A percentile compares a stretch with the other conserved stretches of the same genome.
Evolutionary conservation across 1,140 invertebrate genomes (phyloP).

Genomic region (Saccostrea glomerata): DNA sequence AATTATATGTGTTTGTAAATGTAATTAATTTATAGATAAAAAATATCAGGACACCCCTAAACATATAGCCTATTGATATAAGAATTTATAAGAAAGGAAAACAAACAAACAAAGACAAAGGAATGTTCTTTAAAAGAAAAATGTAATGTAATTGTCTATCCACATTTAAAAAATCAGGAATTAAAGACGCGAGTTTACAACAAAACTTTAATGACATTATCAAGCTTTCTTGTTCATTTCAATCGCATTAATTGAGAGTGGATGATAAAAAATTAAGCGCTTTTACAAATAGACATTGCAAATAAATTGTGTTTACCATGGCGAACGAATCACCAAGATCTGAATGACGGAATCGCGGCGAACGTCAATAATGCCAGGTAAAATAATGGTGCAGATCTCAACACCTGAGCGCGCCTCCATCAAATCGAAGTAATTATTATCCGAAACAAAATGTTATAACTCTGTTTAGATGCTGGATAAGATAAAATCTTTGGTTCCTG

Average conservation of each 20-base stretch:
- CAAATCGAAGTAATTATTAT: conserved; percentile 5
- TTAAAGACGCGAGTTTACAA: neutral
- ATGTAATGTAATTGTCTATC: neutral
- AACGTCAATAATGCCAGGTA: conserved; percentile 5
- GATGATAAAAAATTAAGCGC: conserved; percentile 23
- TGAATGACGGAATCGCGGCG: conserved; percentile 1
- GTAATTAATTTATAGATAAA: no score
- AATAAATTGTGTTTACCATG: conserved; percentile 25
- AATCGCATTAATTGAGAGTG: conserved; percentile 28
- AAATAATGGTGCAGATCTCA: neutral
- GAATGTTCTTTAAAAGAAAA: no score
- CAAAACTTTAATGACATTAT: conserved; percentile 16
- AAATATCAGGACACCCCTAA: no score
- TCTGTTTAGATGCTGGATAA: conserved; percentile 8
- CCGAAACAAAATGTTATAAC: conserved; percentile 10
- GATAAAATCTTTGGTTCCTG: conserved; percentile 3
- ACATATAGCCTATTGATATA: no score
- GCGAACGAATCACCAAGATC: neutral
- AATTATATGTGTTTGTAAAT: no score
- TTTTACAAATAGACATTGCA: conserved; percentile 31
- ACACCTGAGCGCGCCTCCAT: conserved; percentile 22
- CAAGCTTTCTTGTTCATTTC: conserved; percentile 36
- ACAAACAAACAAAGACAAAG: no score
- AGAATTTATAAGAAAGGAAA: no score
- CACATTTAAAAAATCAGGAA: neutral